Evolutionary conservation across 2,888 invertebrate species (phyloP).

Genomic region (Lingula anatina): DNA sequence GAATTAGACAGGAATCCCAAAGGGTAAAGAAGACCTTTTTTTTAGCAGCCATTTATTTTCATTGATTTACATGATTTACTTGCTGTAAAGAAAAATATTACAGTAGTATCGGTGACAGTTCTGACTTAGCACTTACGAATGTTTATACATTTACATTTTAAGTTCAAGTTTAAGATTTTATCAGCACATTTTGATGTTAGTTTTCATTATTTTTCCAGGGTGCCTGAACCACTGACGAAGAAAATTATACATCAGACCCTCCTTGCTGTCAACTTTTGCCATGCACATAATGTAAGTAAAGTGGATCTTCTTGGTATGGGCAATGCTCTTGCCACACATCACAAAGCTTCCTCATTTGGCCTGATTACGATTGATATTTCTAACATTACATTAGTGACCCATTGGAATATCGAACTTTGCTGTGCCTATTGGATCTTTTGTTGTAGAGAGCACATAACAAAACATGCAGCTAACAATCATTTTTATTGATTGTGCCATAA

Average conservation of each 20-base stretch:
- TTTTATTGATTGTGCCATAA: no score
- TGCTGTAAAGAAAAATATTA: background rate
- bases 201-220: conserved; percentile 43
- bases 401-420: no score
- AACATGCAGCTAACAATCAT: no score
- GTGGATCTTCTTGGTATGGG: no score
- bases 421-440: no score
- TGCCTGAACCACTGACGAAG: conserved; percentile 81
- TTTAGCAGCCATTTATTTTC: background rate
- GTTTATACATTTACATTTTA: background rate
- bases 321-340: no score
- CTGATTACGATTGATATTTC: no score
- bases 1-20: conserved; percentile 90
- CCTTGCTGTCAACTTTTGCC: conserved; percentile 93
- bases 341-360: no score
- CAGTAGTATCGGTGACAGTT: background rate
- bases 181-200: no score
- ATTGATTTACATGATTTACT: background rate
- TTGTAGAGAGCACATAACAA: no score
- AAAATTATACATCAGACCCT: conserved; percentile 94
- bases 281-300: conserved; percentile 76
- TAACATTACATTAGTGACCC: no score
- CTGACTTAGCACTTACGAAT: background rate
- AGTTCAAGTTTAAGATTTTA: background rate
- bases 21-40: conserved; percentile 60